A percentile compares a stretch with the other conserved stretches of the same genome.
These are phyloP conservation scores for Potorous gilbertii DNA, from an alignment of 2,797 vertebrate species.

Conservation along the genomic window DNA sequence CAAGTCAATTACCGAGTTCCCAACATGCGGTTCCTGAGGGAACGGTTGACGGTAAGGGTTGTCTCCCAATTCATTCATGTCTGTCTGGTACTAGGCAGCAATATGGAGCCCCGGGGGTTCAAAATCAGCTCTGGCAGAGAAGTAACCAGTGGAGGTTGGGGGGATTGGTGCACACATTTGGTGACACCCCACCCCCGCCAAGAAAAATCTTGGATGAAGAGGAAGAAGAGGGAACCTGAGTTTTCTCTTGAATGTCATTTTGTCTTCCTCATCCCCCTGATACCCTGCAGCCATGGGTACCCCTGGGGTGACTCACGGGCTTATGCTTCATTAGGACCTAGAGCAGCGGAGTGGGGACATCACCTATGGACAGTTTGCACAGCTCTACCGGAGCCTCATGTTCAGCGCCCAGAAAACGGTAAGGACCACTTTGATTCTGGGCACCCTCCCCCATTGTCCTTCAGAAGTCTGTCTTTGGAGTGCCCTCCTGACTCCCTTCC, in stretches of 20 bases:
- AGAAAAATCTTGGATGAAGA: not conserved
- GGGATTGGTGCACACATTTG: not conserved
- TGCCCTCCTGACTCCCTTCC: not conserved
- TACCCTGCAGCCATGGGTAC: not conserved
- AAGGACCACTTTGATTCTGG: conserved; percentile 41
- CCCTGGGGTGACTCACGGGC: not conserved
- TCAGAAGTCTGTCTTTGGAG: not conserved
- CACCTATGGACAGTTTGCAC: conserved; percentile 95
- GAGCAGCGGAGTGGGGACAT: conserved; percentile 96
- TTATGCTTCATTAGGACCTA: conserved; percentile 87
- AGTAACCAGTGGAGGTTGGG: not conserved
- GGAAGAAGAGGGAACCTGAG: not conserved
- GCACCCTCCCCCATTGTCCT: not conserved
- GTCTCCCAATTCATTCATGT: not conserved
- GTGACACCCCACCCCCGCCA: accelerated
- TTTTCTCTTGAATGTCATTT: not conserved
- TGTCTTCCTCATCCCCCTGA: not conserved
- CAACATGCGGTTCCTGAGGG: conserved; percentile 97
- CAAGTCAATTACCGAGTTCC: conserved; percentile 99
- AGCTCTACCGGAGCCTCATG: conserved; percentile 98
- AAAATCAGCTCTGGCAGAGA: not conserved
- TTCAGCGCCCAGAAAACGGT: conserved; percentile 97
- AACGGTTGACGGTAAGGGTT: conserved; percentile 93
- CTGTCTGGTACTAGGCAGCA: not conserved
- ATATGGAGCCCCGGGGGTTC: not conserved